phyloP scores from a whole-genome alignment of 2,888 invertebrate genomes.

The Phyllotreta cruciferae region DNA sequence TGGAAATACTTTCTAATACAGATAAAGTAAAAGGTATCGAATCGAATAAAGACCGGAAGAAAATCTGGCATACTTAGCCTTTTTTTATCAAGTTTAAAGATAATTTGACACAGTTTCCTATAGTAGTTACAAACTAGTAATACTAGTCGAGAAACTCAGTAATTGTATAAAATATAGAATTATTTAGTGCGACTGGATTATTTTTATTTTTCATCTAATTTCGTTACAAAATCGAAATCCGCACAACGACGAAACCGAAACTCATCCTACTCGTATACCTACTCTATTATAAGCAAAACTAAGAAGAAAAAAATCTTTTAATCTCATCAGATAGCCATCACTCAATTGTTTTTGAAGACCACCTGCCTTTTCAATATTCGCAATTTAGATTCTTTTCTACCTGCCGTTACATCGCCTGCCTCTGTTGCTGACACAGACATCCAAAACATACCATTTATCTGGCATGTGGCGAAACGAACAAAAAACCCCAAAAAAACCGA shows the following conservation, averaged over 20 bases:
- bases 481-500: constrained; percentile 8
- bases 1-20: constrained; percentile 14
- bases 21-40: constrained; percentile 9
- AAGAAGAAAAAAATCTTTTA: constrained; percentile 1
- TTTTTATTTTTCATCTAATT: too few relatives aligned
- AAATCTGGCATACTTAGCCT: constrained; percentile 18
- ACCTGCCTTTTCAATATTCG: constrained; percentile 45
- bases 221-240: too few relatives aligned
- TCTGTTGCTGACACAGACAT: constrained; percentile 26
- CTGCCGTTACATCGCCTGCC: constrained; percentile 28
- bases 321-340: constrained; percentile 27
- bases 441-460: constrained; percentile 29
- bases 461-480: constrained; percentile 26
- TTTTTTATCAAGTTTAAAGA: constrained; percentile 17
- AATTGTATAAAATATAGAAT: too few relatives aligned
- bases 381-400: constrained; percentile 42
- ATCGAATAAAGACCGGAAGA: constrained; percentile 16
- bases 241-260: too few relatives aligned
- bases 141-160: too few relatives aligned
- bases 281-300: background rate
- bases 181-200: too few relatives aligned
- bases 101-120: constrained; percentile 11
- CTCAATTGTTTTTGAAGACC: constrained; percentile 39
- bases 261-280: constrained; percentile 3
- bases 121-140: background rate